Evolutionary conservation across 1,140 invertebrate genomes (phyloP).

Genomic region (Saxidomus purpurata): DNA sequence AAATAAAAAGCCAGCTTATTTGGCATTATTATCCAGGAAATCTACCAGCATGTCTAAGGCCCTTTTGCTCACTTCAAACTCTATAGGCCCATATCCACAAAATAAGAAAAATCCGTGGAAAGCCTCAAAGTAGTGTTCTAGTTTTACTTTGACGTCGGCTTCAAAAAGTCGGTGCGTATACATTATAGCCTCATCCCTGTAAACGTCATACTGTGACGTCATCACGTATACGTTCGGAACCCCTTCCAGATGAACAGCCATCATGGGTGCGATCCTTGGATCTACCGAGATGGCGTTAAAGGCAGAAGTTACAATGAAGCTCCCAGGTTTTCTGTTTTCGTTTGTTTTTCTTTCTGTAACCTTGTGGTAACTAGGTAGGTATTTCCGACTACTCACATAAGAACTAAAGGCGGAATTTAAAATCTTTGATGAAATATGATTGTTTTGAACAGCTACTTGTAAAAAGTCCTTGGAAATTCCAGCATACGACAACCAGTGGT

Average conservation of each 20-base stretch:
- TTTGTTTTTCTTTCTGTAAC: constrained; percentile 70
- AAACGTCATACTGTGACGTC: constrained; percentile 82
- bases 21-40: constrained; percentile 51
- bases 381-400: constrained; percentile 73
- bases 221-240: constrained; percentile 80
- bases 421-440: constrained; percentile 72
- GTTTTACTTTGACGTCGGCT: constrained; percentile 73
- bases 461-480: constrained; percentile 60
- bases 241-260: constrained; percentile 64
- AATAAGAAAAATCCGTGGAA: constrained; percentile 83
- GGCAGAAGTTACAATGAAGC: constrained; percentile 53
- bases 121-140: constrained; percentile 77
- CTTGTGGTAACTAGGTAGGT: constrained; percentile 70
- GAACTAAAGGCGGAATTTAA: constrained; percentile 58
- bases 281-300: constrained; percentile 71
- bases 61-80: constrained; percentile 69
- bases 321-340: not conserved
- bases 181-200: constrained; percentile 82
- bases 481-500: constrained; percentile 79
- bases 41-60: constrained; percentile 76
- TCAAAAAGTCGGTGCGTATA: constrained; percentile 77
- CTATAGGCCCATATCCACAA: constrained; percentile 74
- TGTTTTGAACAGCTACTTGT: constrained; percentile 71
- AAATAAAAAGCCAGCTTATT: too few relatives aligned
- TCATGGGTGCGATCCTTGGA: constrained; percentile 76